A percentile compares a stretch with the other conserved stretches of the same genome.
These are phyloP conservation scores for Xylota sylvarum DNA, from an alignment of 2,888 invertebrate genomes.

Conservation along the genomic window DNA sequence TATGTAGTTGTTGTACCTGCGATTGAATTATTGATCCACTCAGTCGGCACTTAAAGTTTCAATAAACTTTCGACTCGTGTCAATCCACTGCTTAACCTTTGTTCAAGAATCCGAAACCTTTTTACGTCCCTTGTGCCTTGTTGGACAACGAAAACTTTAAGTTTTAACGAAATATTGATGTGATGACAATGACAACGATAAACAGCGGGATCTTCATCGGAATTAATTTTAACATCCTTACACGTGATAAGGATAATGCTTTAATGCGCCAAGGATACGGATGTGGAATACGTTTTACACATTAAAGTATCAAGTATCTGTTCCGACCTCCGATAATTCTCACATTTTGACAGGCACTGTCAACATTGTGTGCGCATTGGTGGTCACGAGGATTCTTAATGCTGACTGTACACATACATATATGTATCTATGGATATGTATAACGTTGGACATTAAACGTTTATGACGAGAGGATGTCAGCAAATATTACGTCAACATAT, in stretches of 20 bases:
- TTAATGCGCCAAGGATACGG: constrained; percentile 17
- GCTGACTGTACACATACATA: not conserved
- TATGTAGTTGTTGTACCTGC: constrained; percentile 40
- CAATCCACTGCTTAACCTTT: constrained; percentile 38
- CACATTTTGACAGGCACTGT: constrained; percentile 48
- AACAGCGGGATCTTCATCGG: not conserved
- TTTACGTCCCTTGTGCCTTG: constrained; percentile 13
- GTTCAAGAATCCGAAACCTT: constrained; percentile 8
- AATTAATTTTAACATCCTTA: constrained; percentile 12
- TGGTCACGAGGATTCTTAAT: constrained; percentile 29
- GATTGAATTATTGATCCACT: constrained; percentile 71
- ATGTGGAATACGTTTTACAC: not conserved
- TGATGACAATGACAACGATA: constrained; percentile 17
- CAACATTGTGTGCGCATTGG: constrained; percentile 1
- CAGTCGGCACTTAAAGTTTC: constrained; percentile 58
- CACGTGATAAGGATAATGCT: constrained; percentile 8
- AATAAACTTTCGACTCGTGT: constrained; percentile 51
- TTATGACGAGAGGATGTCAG: constrained; percentile 70
- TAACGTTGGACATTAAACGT: constrained; percentile 60
- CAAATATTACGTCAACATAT: constrained; percentile 55
- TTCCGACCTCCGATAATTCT: constrained; percentile 45
- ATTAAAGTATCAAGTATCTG: constrained; percentile 48
- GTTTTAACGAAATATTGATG: constrained; percentile 49
- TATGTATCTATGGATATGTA: not conserved
- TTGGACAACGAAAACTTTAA: constrained; percentile 33